Conservation (phyloP, 2,113 vertebrate species). For the Phylloscopus trochiloides region DNA sequence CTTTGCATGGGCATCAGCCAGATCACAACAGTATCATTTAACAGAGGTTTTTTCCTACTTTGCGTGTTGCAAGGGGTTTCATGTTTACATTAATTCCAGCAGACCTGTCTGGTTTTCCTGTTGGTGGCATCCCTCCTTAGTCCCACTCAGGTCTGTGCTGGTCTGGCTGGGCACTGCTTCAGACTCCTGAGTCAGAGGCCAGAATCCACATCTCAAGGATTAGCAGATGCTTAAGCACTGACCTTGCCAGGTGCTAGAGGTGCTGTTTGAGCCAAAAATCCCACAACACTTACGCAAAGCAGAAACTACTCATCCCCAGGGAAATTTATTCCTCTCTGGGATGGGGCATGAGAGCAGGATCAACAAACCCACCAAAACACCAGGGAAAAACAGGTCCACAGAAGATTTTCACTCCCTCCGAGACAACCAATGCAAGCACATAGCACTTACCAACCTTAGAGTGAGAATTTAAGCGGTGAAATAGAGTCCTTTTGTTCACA, state of each 20-base stretch:
- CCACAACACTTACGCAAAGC: not conserved
- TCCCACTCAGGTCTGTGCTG: rapidly evolving
- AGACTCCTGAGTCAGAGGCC: not conserved
- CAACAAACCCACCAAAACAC: not conserved
- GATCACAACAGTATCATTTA: not conserved
- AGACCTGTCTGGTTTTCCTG: not conserved
- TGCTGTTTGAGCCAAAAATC: not conserved
- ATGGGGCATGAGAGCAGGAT: not conserved
- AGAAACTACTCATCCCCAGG: not conserved
- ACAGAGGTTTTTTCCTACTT: not conserved
- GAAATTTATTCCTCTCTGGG: not conserved
- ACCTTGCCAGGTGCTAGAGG: not conserved
- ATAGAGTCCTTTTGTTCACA: not conserved
- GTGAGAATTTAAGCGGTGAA: not conserved
- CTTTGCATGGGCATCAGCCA: rapidly evolving
- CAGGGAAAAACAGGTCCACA: rapidly evolving
- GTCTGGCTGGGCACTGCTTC: not conserved
- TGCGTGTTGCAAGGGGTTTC: not conserved
- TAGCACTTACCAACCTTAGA: not conserved
- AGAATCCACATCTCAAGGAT: not conserved
- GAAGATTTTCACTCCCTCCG: not conserved
- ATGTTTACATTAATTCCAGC: not conserved
- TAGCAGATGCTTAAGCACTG: not conserved
- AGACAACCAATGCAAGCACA: not conserved
- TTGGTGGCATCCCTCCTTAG: not conserved